Percentiles rank a stretch among this genome's conserved stretches.
Evolutionary conservation across 1,140 invertebrate species (phyloP).

Genomic region (Elysia chlorotica): DNA sequence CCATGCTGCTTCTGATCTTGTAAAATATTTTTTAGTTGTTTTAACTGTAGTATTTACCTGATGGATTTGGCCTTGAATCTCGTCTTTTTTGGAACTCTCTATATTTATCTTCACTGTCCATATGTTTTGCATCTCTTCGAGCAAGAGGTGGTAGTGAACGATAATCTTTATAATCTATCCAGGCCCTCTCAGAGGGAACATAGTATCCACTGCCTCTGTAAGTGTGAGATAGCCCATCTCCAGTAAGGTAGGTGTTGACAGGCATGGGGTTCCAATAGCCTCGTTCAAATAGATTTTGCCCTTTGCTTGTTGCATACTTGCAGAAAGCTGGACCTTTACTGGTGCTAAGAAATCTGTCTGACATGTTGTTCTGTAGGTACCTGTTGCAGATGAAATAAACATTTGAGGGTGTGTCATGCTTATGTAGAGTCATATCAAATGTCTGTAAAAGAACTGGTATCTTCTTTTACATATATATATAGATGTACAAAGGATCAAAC

Average conservation of each 20-base stretch:
- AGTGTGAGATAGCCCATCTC: slow-evolving; percentile 48
- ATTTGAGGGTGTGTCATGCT: too few species aligned
- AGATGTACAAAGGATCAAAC: too few species aligned
- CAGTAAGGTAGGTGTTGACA: slow-evolving; percentile 42
- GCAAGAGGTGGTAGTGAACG: slow-evolving; percentile 42
- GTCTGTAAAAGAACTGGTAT: too few species aligned
- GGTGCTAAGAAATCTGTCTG: slow-evolving; percentile 17
- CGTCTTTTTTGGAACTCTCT: slow-evolving; percentile 39
- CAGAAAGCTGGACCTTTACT: slow-evolving; percentile 20
- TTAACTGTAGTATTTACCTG: too few species aligned
- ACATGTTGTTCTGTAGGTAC: slow-evolving; percentile 23
- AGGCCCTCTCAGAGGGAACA: slow-evolving; percentile 45
- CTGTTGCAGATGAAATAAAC: too few species aligned
- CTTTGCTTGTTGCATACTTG: slow-evolving; percentile 28
- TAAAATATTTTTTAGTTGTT: too few species aligned
- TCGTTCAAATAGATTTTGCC: slow-evolving; percentile 28
- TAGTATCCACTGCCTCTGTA: slow-evolving; percentile 52
- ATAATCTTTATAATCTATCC: slow-evolving; percentile 42
- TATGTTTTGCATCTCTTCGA: slow-evolving; percentile 47
- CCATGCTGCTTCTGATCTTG: too few species aligned
- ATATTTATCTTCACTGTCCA: slow-evolving; percentile 52
- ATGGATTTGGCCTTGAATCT: slow-evolving; percentile 32
- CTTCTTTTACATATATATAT: too few species aligned
- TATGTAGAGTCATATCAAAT: too few species aligned
- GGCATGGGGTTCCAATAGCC: slow-evolving; percentile 45